Evolutionary conservation across 2,113 vertebrate genomes (phyloP), one percentile per base, ranked within the genome.

Genomic region (Cranoglanis bouderius): DNA sequence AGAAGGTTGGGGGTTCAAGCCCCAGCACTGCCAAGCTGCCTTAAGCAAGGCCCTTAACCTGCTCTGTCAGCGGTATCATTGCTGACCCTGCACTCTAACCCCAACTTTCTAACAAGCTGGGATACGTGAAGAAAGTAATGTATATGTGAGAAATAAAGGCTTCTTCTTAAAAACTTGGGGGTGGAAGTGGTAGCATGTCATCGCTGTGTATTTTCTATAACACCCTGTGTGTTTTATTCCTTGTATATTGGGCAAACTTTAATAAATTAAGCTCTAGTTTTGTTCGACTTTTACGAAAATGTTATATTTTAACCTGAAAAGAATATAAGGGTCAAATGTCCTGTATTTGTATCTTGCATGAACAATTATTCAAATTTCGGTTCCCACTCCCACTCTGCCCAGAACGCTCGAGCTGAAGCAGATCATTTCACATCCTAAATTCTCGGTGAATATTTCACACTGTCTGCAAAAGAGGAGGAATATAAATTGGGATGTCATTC

Each of bases 401-500:
- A 81, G 49, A 81, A 18, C n/a, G 14, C n/a, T 35, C 0, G 80
- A 55, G 53, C 84, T 85, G 84, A 74, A 75, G 32, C 67, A 38
- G 49, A 65, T 86, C 51, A 78, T 90, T 85, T 88, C 88, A 84
- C 88, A 88, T 83, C 90, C 87, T 61, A 80, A 88, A 82, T 75
- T 82, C 82, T 65, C 84, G 1, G 75, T 88, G 88, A 91, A 88
- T 90, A 90, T 91, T 90, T 91, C 72, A 90, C 88, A 86, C 84
- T n/a, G 74, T 61, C 84, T 67, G 82, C 59, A 55, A 14, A 87
- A 46, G 84, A 83, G 86, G 75, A 88, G 87, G 65, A 91, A 88
- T 90, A 83, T 90, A 87, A 90, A 90, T 91, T 70, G 59, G 89
- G 51, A 90, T 90, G 90, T 90, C 86, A 88, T 87, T 91, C 86